Evolutionary conservation across 2,888 invertebrate genomes (phyloP).

Genomic region (Cryptocephalus moraei): DNA sequence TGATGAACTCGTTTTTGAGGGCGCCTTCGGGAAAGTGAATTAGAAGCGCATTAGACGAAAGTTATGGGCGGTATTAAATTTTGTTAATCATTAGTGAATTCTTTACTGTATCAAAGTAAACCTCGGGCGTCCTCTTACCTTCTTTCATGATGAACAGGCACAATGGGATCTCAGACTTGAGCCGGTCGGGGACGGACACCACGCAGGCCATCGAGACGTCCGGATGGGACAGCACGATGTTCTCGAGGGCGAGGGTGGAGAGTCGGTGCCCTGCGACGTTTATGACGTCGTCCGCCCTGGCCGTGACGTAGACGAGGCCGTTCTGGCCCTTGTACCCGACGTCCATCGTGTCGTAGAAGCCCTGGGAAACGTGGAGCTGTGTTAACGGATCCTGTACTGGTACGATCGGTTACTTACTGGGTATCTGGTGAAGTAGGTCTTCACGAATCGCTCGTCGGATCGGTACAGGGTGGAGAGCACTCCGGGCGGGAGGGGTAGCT

Average conservation of each 20-base stretch:
- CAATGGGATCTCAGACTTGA: conserved; percentile 84
- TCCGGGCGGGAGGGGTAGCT: conserved; percentile 84
- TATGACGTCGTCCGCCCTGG: conserved; percentile 88
- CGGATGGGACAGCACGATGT: conserved; percentile 78
- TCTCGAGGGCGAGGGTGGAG: conserved; percentile 82
- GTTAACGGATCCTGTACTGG: too few relatives aligned
- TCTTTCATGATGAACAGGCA: conserved; percentile 75
- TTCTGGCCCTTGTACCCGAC: conserved; percentile 77
- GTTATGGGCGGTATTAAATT: too few relatives aligned
- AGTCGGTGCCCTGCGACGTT: conserved; percentile 91
- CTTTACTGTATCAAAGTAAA: too few relatives aligned
- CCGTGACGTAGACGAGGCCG: conserved; percentile 80
- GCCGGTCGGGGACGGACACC: conserved; percentile 78
- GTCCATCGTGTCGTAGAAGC: conserved; percentile 92
- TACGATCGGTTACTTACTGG: conserved; percentile 50
- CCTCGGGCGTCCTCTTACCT: conserved; percentile 34
- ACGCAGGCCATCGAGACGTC: conserved; percentile 82
- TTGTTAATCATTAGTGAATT: too few relatives aligned
- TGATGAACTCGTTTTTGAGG: conserved; percentile 40
- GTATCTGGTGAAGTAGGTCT: conserved; percentile 72
- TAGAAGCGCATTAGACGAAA: too few relatives aligned
- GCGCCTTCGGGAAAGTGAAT: too few relatives aligned
- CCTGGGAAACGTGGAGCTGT: conserved; percentile 40
- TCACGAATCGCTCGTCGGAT: conserved; percentile 67
- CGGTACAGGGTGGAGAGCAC: conserved; percentile 74